Percentiles rank a stretch among this genome's conserved stretches.
These are phyloP conservation scores for Boleophthalmus pectinirostris DNA, from an alignment of 2,113 vertebrate genomes.

Conservation along the genomic window DNA sequence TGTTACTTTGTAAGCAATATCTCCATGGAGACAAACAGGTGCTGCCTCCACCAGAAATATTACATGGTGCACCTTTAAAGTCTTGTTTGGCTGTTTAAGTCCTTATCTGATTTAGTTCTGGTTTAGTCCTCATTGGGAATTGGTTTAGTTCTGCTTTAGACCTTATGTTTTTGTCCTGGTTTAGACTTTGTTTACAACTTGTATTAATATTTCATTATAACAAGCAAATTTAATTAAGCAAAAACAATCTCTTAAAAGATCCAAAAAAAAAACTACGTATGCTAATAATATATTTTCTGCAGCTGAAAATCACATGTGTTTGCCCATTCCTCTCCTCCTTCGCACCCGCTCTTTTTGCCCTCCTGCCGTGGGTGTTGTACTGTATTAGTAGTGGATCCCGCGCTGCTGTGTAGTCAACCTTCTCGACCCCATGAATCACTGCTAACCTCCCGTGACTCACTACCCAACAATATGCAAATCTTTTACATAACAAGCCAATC, in stretches of 20 bases:
- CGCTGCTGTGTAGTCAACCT: conserved; percentile 39
- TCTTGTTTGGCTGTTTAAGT: not conserved
- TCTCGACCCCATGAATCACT: conserved; percentile 58
- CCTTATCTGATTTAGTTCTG: not conserved
- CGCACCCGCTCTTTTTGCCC: conserved; percentile 35
- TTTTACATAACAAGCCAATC: conserved; percentile 14
- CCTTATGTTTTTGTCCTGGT: not conserved
- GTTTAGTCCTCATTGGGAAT: not conserved
- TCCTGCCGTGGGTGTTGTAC: conserved; percentile 46
- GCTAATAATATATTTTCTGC: not conserved
- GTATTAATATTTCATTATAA: not conserved
- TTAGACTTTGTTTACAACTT: not conserved
- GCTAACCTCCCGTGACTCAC: conserved; percentile 21
- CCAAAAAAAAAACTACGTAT: not conserved
- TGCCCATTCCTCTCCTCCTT: conserved; percentile 34
- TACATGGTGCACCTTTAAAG: not conserved
- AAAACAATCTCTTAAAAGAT: not conserved
- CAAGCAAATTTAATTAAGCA: not conserved
- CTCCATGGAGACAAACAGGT: too few species aligned
- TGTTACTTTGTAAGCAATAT: too few species aligned
- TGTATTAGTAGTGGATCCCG: conserved; percentile 43
- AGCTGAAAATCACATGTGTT: not conserved
- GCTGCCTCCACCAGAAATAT: too few species aligned
- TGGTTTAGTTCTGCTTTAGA: not conserved
- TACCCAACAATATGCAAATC: conserved; percentile 17